Conservation (phyloP, 2,113 vertebrate species). For the Struthidea cinerea region DNA sequence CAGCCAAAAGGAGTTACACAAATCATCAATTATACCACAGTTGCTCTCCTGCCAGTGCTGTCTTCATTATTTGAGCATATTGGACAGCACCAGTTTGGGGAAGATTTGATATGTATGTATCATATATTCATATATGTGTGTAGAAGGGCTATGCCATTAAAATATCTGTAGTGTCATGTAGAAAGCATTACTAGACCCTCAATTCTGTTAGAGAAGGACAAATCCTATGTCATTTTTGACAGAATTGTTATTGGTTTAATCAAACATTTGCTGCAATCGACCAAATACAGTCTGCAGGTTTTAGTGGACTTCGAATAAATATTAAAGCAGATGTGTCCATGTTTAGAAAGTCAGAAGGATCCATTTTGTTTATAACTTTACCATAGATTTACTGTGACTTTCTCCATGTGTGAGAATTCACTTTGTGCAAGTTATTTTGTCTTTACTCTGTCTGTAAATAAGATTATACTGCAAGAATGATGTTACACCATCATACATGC, state of each 20-base stretch:
- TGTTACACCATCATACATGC: neutral
- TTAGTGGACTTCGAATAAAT: neutral
- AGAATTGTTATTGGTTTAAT: neutral
- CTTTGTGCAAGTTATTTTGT: neutral
- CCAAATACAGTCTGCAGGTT: neutral
- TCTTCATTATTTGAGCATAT: slow-evolving; percentile 94
- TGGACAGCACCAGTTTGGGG: slow-evolving; percentile 90
- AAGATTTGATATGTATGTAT: slow-evolving; percentile 91
- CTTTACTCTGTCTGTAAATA: neutral
- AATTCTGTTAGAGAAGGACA: neutral
- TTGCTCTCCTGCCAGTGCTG: slow-evolving; percentile 88
- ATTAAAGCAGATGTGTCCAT: neutral
- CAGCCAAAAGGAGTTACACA: slow-evolving; percentile 89
- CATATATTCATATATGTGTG: neutral
- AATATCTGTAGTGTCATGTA: neutral
- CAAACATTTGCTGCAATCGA: neutral
- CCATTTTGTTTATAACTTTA: neutral
- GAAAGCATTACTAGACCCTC: neutral
- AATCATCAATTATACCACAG: slow-evolving; percentile 96
- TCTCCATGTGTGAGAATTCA: neutral
- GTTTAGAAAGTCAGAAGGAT: neutral
- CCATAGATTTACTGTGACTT: neutral
- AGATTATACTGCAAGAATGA: neutral
- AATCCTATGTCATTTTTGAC: neutral
- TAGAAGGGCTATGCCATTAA: neutral